Base-by-base conservation (phyloP, 2,797 vertebrate genomes). In the Cyclopterus lumpus region DNA sequence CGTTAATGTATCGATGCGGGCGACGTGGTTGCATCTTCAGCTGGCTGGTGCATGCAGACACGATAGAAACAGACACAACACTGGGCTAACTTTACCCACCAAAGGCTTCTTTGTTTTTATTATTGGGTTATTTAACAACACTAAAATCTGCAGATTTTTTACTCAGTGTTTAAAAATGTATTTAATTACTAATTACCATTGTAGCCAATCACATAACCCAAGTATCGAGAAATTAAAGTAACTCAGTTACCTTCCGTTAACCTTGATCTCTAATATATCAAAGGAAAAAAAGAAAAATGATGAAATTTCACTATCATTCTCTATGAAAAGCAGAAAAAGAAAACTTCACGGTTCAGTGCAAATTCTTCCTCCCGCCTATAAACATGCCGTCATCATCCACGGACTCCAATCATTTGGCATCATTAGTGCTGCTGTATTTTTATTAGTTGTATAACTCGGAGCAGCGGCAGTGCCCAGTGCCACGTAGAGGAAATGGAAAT, bases 1-100 rank as follows among this genome's bases (percentile, higher is more conserved):
- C 54, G 28, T 64, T 63, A 55, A 76, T 63, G 7, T 48, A 59
- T 67, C 73, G 36, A 48, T 26, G 26, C 38, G 6, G 66, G 46
- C 28, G 51, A 22, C 1, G 58, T 42, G 24, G 36, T 42, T 44
- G 16, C 20, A 40, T 63, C 26, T 32, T 6, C 32, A n/a, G n/a
- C n/a, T n/a, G n/a, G 12, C 36, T 8, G 58, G 55, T 34, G 26
- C 22, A 26, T n/a, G 11, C 6, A 16, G 18, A 6, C 9, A 42
- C 0, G 1, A 3, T 16, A 42, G 9, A 61, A 34, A 38, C 34
- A 1, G 10, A 42, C 1, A 2, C 20, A 53, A 8, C 15, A n/a
- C 54, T 22, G 2, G 11, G 30, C 14, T 44, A 2, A 34, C 24
- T 55, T 59, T 30, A 26, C 12, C 18, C n/a, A n/a, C 10, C 11